Base-by-base conservation (phyloP, 1,140 invertebrate genomes). In the Amyelois transitella region DNA sequence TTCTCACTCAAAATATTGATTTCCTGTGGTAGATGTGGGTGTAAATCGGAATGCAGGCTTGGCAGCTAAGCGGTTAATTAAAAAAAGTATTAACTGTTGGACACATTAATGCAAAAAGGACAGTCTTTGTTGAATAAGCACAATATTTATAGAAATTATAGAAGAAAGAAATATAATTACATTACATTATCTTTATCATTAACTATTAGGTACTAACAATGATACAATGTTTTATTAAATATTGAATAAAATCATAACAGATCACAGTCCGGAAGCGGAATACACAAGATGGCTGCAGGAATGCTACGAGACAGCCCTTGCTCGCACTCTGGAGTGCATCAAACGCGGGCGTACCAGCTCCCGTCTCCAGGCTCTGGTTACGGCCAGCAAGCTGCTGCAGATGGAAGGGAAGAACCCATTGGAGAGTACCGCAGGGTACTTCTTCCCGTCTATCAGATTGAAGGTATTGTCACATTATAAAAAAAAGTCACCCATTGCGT, bases 381-480 rank as follows among this genome's bases (percentile, higher is more conserved):
- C 92, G 1, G 90, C 91, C 8, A 91, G 94, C 82, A 93, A 93
- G 62, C 60, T 94, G 19, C 77, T 94, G 60, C 83, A 90, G 14
- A 88, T 87, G 18, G 93, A 94, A 81, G 92, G 92, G n/a, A 91
- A 90, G 69, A 79, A 89, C 68, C 90, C 91, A 0, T 61, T 93
- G n/a, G 90, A 92, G 60, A 62, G 59, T 1, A 75, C 80, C 19
- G 78, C 59, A 60, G 89, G 89, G 20, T 91, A 89, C 64, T 91
- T 90, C 68, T 92, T 93, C 64, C 92, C 92, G 2, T 69, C 90
- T 25, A 81, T 90, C 24, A 88, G 91, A 71, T 82, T 93, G 49
- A 92, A 91, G 79, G 89, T 90, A 78, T 8, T 45, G 8, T 45
- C 5, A 28, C 25, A 28, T 6, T 28, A 6, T 28, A 10, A 28